Evolutionary conservation across 1,140 invertebrate genomes (phyloP), one percentile per base, ranked within the genome.

Genomic region (Harpegnathos saltator): DNA sequence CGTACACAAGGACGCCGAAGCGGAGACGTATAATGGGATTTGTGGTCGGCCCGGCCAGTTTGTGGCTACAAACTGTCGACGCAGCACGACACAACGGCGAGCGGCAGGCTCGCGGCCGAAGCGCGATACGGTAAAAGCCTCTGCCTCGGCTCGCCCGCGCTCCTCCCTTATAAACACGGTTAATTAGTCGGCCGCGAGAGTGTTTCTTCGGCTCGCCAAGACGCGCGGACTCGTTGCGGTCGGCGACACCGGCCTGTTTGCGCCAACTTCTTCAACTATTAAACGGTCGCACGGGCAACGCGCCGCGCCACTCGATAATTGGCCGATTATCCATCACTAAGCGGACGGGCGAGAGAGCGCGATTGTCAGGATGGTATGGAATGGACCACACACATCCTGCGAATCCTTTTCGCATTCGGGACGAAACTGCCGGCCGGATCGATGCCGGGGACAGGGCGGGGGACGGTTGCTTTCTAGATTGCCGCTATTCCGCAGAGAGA

Each of bases 1-100:
- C 29, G 29, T 33, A 5, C 68, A 19, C 50, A 5, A 33, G 12
- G 19, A 58, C 19, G 1, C 61, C 73, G 74, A 66, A 65, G 61
- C 52, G 33, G 72, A 75, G 69, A 66, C 44, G 59, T 54, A 33
- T 83, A 89, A 89, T 88, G 69, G 86, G 86, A 89, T 89, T 88
- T 85, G 86, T 69, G 87, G 86, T 88, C 59, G 15, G 33, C 14
- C 48, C 71, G 87, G 86, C 38, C 84, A 83, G 71, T 69, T 77
- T 75, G 73, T 63, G 86, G 84, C 84, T 58, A 75, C 83, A 69
- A 52, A 63, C n/a, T 63, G 24, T 65, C 82, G 17, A 78, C 69
- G 26, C 72, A 69, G 3, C 68, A 89, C 50, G 83, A 33, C 29
- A 33, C 29, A 33, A 33, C 29, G 29, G n/a, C n/a, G 80, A 65